Base-by-base conservation (phyloP, 2,113 vertebrate genomes). In the Fregetta grallaria region DNA sequence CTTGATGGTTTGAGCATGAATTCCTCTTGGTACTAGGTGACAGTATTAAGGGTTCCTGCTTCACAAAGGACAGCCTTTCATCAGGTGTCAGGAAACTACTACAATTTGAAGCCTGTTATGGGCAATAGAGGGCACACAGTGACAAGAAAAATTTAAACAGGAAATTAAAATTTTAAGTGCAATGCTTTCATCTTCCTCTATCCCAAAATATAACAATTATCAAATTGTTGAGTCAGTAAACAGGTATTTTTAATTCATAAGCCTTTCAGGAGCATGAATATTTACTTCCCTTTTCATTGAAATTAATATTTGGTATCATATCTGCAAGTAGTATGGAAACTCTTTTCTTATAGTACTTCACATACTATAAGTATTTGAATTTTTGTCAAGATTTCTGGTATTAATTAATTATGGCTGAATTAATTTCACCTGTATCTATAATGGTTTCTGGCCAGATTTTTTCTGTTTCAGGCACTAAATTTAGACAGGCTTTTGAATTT, bases 101-200 rank as follows among this genome's bases (percentile, higher is more conserved):
- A 34, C 62, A 61, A 10, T 72, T 66, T 66, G 34, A 59, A 74
- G n/a, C 50, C 19, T 74, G 3, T 68, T 68, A 21, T 2, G 3
- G 3, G n/a, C 0, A 0, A 20, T 29, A 63, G 30, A 65, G 30
- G 47, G 14, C 4, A 3, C 30, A 30, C 27, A 59, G 23, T 71
- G 47, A 26, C 27, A 84, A 73, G 59, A 79, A 73, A 81, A 91
- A 32, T 5, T 45, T 11, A 10, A 78, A n/a, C 5, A 47, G 12
- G 26, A 88, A 82, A 67, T 45, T 1, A 52, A 42, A 67, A 32
- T 50, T 67, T 23, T 11, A 86, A 44, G 13, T 84, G 30, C 17
- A 63, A 3, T 47, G 14, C 12, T 83, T 95, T 63, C 13, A 1
- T 77, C 5, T 89, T 91, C 27, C 53, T 77, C 26, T 78, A 8